Conservation (phyloP, 2,797 vertebrate species). For the Phataginus tricuspis region DNA sequence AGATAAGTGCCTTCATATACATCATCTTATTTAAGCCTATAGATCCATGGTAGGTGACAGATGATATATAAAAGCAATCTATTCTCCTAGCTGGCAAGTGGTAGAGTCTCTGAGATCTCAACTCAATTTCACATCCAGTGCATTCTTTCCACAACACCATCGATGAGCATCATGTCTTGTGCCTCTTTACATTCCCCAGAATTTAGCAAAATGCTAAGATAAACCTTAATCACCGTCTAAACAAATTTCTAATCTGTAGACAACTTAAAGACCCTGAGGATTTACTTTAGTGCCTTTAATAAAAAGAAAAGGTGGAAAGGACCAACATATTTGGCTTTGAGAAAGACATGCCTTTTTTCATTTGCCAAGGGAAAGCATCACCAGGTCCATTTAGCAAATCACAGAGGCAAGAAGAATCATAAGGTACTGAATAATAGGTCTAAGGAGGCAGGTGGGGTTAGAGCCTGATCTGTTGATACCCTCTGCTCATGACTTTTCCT, state of each 20-base stretch:
- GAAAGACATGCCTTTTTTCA: background rate
- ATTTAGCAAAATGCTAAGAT: background rate
- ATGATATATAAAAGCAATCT: background rate
- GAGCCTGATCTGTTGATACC: background rate
- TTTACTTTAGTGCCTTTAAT: background rate
- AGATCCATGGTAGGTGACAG: background rate
- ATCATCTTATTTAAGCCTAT: background rate
- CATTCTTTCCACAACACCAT: background rate
- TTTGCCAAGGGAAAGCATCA: conserved; percentile 17
- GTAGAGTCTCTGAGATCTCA: background rate
- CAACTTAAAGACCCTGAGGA: background rate
- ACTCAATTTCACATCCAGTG: background rate
- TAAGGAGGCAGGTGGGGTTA: background rate
- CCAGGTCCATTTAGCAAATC: background rate
- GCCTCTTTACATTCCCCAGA: background rate
- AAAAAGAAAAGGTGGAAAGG: background rate
- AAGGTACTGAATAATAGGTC: background rate
- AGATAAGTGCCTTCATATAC: background rate
- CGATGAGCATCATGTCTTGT: background rate
- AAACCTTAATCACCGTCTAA: background rate
- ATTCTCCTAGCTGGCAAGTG: background rate
- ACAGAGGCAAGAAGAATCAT: background rate
- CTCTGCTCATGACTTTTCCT: background rate
- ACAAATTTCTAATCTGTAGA: background rate
- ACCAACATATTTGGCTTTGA: conserved; percentile 23